A percentile compares a stretch with the other conserved stretches of the same genome.
phyloP scores from a whole-genome alignment of 2,113 vertebrate species.

The Menidia beryllina region DNA sequence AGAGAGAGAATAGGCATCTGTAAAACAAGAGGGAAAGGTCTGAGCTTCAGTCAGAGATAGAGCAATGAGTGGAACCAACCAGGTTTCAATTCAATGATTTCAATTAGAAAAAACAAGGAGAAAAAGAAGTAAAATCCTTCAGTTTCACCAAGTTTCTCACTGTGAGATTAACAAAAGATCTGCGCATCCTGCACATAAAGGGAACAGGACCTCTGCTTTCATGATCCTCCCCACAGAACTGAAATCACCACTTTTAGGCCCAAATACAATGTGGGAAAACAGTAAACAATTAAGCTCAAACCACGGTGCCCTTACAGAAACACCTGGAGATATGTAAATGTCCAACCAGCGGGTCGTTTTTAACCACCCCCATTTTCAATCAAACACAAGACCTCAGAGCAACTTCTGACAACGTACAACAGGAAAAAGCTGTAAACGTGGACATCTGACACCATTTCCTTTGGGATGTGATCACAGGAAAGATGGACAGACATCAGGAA shows the following conservation, averaged over 20 bases:
- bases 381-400: constrained; percentile 17
- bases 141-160: constrained; percentile 2
- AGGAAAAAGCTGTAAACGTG: constrained; percentile 67
- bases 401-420: constrained; percentile 41
- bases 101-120: not conserved
- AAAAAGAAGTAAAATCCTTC: constrained; percentile 6
- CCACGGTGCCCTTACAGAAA: constrained; percentile 24
- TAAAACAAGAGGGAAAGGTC: constrained; percentile 52
- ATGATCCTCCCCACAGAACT: not conserved
- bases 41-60: constrained; percentile 28
- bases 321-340: constrained; percentile 41
- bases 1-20: constrained; percentile 57
- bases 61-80: constrained; percentile 5
- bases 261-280: constrained; percentile 32
- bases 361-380: not conserved
- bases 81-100: constrained; percentile 1
- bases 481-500: constrained; percentile 14
- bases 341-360: constrained; percentile 10
- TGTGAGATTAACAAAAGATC: constrained; percentile 17
- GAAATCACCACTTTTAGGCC: constrained; percentile 29
- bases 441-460: constrained; percentile 24
- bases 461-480: constrained; percentile 14
- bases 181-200: constrained; percentile 12
- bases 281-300: constrained; percentile 25
- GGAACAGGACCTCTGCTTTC: constrained; percentile 23